Percentiles rank a stretch among this genome's conserved stretches.
phyloP scores from a whole-genome alignment of 2,888 invertebrate species.

The Cryptocheilus praepositus region DNA sequence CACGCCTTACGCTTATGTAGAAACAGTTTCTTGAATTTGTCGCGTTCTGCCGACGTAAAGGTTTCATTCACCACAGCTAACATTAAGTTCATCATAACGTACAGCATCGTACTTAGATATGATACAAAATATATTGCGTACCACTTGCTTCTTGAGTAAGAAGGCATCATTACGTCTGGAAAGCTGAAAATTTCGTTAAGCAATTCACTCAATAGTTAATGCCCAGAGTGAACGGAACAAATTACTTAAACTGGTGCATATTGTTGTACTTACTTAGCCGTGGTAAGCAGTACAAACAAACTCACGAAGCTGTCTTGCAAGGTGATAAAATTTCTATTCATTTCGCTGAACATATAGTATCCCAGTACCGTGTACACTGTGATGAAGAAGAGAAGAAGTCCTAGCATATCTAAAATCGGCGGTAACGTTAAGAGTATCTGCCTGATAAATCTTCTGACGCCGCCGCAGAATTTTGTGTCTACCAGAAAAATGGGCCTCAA shows the following conservation, averaged over 20 bases:
- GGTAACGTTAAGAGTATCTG: constrained; percentile 91
- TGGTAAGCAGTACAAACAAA: constrained; percentile 92
- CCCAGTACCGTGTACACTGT: constrained; percentile 89
- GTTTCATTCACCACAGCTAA: constrained; percentile 93
- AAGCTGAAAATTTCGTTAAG: constrained; percentile 78
- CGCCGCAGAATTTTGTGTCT: constrained; percentile 89
- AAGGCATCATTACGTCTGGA: constrained; percentile 96
- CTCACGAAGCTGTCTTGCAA: constrained; percentile 90
- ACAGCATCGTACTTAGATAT: constrained; percentile 89
- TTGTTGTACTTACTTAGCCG: constrained; percentile 85
- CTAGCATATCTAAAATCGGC: constrained; percentile 91
- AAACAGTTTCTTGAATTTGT: constrained; percentile 88
- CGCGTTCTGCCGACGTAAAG: constrained; percentile 89
- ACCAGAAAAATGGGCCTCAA: constrained; percentile 91
- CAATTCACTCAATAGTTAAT: no score
- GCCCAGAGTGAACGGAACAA: no score
- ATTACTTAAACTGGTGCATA: background rate
- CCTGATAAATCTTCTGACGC: constrained; percentile 84
- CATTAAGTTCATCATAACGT: constrained; percentile 94
- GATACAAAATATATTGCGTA: constrained; percentile 91
- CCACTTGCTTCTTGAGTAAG: constrained; percentile 87
- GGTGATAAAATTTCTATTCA: constrained; percentile 87
- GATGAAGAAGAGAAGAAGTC: constrained; percentile 89
- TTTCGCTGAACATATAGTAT: constrained; percentile 87
- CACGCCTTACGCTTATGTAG: constrained; percentile 89